A percentile compares a stretch with the other conserved stretches of the same genome.
phyloP scores from a whole-genome alignment of 2,113 vertebrate species.

The Neodontobutis hainanensis region DNA sequence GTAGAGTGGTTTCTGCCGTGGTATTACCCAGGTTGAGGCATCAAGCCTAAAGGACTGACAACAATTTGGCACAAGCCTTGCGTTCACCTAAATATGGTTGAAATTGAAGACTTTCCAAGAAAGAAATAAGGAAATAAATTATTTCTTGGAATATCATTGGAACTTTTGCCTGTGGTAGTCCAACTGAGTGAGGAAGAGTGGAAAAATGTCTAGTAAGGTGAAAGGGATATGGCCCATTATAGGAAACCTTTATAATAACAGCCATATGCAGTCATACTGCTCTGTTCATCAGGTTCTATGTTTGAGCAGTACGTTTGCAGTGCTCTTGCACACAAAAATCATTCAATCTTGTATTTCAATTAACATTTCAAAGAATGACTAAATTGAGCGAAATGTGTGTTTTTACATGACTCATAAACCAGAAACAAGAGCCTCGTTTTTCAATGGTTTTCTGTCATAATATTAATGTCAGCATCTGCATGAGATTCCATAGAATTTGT shows the following conservation, averaged over 20 bases:
- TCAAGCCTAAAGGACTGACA: conserved; percentile 66
- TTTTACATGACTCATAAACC: neutral
- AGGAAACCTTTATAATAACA: conserved; percentile 55
- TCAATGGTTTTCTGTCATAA: neutral
- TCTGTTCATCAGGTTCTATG: neutral
- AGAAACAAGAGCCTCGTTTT: neutral
- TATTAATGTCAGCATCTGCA: conserved; percentile 3
- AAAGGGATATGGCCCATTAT: conserved; percentile 69
- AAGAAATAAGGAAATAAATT: conserved; percentile 56
- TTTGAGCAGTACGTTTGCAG: too few species aligned
- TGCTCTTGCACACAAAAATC: too few species aligned
- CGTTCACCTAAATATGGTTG: conserved; percentile 59
- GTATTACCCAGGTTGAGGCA: conserved; percentile 71
- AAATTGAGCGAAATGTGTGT: too few species aligned
- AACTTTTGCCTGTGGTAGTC: conserved; percentile 58
- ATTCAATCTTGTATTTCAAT: neutral
- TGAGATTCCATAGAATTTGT: neutral
- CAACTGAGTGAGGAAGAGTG: conserved; percentile 62
- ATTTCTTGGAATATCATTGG: conserved; percentile 64
- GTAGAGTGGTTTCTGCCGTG: conserved; percentile 65
- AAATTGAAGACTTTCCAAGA: conserved; percentile 60
- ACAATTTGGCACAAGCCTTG: conserved; percentile 56
- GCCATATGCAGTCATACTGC: neutral
- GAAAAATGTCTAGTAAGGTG: conserved; percentile 69
- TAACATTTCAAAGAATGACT: neutral